Base-by-base conservation (phyloP, 2,113 vertebrate species). In the Crotalus horridus region DNA sequence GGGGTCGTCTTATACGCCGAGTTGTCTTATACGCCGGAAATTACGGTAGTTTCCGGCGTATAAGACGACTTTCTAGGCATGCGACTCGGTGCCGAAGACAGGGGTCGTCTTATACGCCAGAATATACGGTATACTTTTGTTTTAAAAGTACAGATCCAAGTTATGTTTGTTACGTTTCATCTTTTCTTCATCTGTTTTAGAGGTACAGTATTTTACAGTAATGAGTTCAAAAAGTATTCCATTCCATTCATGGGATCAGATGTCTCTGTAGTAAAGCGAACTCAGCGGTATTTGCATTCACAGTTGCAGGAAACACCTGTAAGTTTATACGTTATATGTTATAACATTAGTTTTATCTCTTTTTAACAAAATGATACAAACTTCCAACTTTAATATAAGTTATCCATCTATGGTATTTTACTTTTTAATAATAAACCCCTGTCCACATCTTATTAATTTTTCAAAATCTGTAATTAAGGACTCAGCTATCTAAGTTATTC, bases 231-330 rank as follows among this genome's bases (percentile, higher is more conserved):
- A 89, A 95, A 98, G 85, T 99, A 99, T 15, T 93, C 98, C 0
- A 46, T 99, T 94, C 98, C 98, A 51, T 99, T 99, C 95, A 95
- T 98, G 97, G 99, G 99, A 55, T 95, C 99, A 23, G 99, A 99
- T 94, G 97, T 90, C 0, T 98, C 99, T 2, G 99, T 99, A 90
- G 99, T 99, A 92, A 99, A 97, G 97, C 98, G 99, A 90, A 98
- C 98, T 86, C 99, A 99, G 94, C 98, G 98, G 85, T 99, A 98
- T 91, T 97, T 99, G 91, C 89, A 97, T 53, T 98, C 99, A 15
- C 97, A 98, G 87, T 92, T 98, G 53, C 59, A 99, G 54, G 97
- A 98, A 85, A 97, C 98, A 43, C 99, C 99, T 24, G 99, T 99
- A 95, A 97, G 98, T 97, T 56, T 93, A 39, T 56, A 46, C 4